Conservation (phyloP, 1,140 invertebrate genomes). For the Acromyrmex echinatior region DNA sequence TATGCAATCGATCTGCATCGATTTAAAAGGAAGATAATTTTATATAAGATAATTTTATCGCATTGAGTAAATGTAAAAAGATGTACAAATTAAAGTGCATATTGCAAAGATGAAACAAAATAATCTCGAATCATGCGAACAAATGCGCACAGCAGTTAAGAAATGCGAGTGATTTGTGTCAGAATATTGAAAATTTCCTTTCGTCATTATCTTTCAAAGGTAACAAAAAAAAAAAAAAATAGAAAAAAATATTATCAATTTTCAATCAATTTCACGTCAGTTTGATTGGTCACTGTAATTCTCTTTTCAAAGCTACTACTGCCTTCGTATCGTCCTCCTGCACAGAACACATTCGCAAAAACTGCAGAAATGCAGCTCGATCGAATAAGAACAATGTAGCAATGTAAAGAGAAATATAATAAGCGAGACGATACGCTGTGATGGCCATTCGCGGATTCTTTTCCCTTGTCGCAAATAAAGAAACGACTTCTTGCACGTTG, state of each 20-base stretch:
- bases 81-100: background rate
- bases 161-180: background rate
- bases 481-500: background rate
- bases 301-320: background rate
- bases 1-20: background rate
- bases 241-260: background rate
- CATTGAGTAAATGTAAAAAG: background rate
- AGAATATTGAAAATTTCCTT: background rate
- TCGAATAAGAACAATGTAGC: slow-evolving; percentile 5
- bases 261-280: background rate
- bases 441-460: background rate
- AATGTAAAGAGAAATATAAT: slow-evolving; percentile 12
- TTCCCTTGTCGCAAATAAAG: slow-evolving; percentile 23
- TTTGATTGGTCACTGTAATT: background rate
- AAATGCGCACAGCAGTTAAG: too few relatives aligned
- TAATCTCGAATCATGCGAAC: background rate
- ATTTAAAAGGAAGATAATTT: slow-evolving; percentile 8
- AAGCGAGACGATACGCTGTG: slow-evolving; percentile 22
- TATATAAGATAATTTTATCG: background rate
- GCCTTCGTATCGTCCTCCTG: background rate
- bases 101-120: background rate
- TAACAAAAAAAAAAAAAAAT: background rate
- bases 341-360: slow-evolving; percentile 22
- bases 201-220: background rate
- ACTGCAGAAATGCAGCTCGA: slow-evolving; percentile 57